These are phyloP conservation scores for Drosophila nigritarsus DNA, from an alignment of 2,888 invertebrate species.

Conservation along the genomic window DNA sequence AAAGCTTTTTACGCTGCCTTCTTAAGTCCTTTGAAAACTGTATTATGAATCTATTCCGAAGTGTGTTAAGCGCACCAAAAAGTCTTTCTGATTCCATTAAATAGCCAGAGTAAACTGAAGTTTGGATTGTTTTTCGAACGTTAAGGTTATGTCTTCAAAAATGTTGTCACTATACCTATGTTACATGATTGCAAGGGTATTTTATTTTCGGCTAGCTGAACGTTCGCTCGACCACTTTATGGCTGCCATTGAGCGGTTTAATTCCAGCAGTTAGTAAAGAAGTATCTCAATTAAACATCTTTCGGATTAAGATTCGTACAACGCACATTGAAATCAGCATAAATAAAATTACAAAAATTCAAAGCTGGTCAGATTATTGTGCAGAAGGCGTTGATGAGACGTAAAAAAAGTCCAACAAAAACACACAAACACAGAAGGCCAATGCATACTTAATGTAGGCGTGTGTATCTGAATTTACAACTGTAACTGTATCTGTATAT, in stretches of 20 bases:
- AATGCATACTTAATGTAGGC: conserved; percentile 8
- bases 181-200: not conserved
- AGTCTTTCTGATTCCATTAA: not conserved
- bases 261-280: conserved; percentile 23
- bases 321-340: conserved; percentile 63
- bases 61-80: conserved; percentile 1
- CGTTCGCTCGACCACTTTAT: not conserved
- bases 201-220: not conserved
- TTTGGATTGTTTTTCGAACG: not conserved
- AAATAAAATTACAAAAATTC: conserved; percentile 72
- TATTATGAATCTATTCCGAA: conserved; percentile 12
- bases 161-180: not conserved
- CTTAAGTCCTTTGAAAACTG: conserved; percentile 8
- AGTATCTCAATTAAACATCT: conserved; percentile 65
- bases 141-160: not conserved
- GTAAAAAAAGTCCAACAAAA: conserved; percentile 23
- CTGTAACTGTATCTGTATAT: conserved; percentile 15
- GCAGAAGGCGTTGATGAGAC: conserved; percentile 55
- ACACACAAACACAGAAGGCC: conserved; percentile 1
- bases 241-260: conserved; percentile 9
- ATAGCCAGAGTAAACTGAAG: not conserved
- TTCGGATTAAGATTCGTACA: conserved; percentile 17
- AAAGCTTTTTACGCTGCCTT: conserved; percentile 69
- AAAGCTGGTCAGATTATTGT: conserved; percentile 64
- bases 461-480: conserved; percentile 15